A percentile compares a stretch with the other conserved stretches of the same genome.
Conservation (phyloP, 2,888 invertebrate species). For the Alloscopus bannaensis region DNA sequence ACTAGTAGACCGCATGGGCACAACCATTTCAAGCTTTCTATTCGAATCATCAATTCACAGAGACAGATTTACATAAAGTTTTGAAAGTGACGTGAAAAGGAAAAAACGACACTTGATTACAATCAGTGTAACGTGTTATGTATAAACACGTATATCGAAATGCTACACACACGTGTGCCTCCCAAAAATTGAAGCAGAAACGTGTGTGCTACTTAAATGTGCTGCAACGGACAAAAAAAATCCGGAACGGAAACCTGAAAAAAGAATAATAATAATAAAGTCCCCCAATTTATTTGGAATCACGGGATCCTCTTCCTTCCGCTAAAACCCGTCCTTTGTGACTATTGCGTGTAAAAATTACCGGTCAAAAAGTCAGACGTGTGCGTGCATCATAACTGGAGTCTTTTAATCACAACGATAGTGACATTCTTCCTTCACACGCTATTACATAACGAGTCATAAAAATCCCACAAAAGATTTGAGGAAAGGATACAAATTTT, state of each 20-base stretch:
- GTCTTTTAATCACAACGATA: background rate
- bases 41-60: too few species aligned
- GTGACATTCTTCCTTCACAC: background rate
- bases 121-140: too few species aligned
- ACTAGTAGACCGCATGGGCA: too few species aligned
- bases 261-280: background rate
- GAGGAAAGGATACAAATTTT: background rate
- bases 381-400: too few species aligned
- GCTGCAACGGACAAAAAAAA: conserved; percentile 39
- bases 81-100: too few species aligned
- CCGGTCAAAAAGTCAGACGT: conserved; percentile 27
- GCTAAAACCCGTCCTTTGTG: conserved; percentile 10
- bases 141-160: background rate
- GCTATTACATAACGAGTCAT: too few species aligned
- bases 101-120: background rate
- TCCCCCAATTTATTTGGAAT: conserved; percentile 43
- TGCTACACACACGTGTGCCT: background rate
- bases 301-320: conserved; percentile 59
- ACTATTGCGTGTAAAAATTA: background rate
- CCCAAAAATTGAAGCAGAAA: too few species aligned
- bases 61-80: too few species aligned
- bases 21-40: too few species aligned
- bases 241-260: background rate
- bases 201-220: background rate
- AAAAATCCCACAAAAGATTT: background rate